Evolutionary conservation across 1,140 invertebrate species (phyloP), one percentile per base, ranked within the genome.

Genomic region (Dufourea novaeangliae): DNA sequence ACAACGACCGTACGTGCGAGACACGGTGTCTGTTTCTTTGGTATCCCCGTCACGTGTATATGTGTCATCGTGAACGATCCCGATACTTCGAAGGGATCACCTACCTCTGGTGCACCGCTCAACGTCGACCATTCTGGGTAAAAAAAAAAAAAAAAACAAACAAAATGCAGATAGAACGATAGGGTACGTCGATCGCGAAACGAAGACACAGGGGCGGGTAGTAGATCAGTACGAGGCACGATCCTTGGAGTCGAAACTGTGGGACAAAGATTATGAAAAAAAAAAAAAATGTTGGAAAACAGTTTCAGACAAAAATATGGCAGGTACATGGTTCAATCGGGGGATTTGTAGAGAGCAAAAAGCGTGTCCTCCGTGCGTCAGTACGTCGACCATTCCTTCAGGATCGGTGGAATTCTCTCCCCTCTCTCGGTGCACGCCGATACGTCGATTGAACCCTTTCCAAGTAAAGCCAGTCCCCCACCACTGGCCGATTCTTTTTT

Each of bases 261-360:
- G 27, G 63, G 52, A 46, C 64, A 64, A 59, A 62, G 59, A 54
- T 52, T n/a, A 44, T 37, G 37, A 52, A 77, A 32, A n/a, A n/a
- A n/a, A n/a, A n/a, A n/a, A n/a, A n/a, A n/a, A n/a, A n/a, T n/a
- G n/a, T n/a, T n/a, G 46, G 22, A 64, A 61, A 32, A 73, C 17
- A 73, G 39, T 52, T 56, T 64, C 57, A 61, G 50, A 71, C 64
- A 7, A 74, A 72, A 78, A n/a, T n/a, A n/a, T n/a, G 71, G 63
- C 56, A 70, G 80, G 82, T 79, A 83, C 75, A 52, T 64, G 34
- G 34, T 68, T 56, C 54, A 62, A 74, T 79, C 61, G 73, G 52
- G 64, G 52, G 64, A 82, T 73, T 39, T 37, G 59, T 68, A 78
- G 78, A 78, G 82, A 80, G 71, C 68, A 64, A 76, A 74, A 74